A percentile compares a stretch with the other conserved stretches of the same genome.
phyloP scores from a whole-genome alignment of 2,888 invertebrate genomes.

The Scrobipalpa atriplicella region DNA sequence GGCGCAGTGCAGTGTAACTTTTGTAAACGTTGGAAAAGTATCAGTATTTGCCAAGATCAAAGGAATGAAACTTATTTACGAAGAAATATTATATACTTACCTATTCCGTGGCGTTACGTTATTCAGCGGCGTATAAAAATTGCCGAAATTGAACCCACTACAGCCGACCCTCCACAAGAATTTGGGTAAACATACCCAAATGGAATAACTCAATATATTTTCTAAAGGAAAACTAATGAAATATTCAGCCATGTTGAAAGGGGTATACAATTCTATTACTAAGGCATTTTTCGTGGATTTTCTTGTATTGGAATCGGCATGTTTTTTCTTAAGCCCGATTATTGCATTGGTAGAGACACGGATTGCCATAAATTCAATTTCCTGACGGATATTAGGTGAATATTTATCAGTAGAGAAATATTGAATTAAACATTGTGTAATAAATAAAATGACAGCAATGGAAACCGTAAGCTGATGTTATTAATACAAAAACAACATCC shows the following conservation, averaged over 20 bases:
- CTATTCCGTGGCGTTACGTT: not conserved
- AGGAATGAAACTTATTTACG: too few relatives aligned
- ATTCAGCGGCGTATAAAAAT: slow-evolving; percentile 26
- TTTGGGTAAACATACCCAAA: slow-evolving; percentile 19
- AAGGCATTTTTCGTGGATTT: not conserved
- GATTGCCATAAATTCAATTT: not conserved
- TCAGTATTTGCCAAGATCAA: too few relatives aligned
- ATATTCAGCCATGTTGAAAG: slow-evolving; percentile 34
- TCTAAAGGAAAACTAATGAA: slow-evolving; percentile 16
- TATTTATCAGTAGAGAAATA: not conserved
- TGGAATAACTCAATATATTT: slow-evolving; percentile 17
- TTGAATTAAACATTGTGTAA: not conserved
- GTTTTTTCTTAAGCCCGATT: slow-evolving; percentile 3
- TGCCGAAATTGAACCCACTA: slow-evolving; percentile 25
- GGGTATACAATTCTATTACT: slow-evolving; percentile 4
- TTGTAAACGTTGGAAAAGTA: too few relatives aligned
- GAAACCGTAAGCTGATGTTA: slow-evolving; percentile 2
- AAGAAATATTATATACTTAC: not conserved
- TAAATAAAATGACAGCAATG: too few relatives aligned
- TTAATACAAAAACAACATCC: not conserved
- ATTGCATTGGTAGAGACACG: not conserved
- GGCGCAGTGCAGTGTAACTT: too few relatives aligned
- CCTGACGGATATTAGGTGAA: not conserved
- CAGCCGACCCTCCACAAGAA: slow-evolving; percentile 11
- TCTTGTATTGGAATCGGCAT: not conserved